phyloP scores from a whole-genome alignment of 2,797 vertebrate species.

The Muscicapa comitata region DNA sequence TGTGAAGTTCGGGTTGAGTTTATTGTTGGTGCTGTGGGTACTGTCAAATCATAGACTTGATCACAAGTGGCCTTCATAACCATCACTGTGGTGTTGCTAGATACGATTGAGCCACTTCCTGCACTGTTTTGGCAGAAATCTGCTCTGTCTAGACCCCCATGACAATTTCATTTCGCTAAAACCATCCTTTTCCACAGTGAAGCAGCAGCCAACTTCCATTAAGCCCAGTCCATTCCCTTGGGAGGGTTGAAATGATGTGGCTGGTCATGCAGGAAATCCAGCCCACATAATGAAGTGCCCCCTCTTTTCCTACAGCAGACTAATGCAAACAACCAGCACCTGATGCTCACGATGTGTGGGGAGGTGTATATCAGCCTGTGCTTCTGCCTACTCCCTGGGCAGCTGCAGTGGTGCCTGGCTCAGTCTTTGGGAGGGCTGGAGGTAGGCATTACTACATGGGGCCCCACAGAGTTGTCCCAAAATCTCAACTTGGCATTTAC shows the following conservation, averaged over 20 bases:
- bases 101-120: neutral
- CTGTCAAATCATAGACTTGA: neutral
- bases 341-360: neutral
- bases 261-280: neutral
- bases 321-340: neutral
- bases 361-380: neutral
- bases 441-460: neutral
- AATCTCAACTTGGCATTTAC: neutral
- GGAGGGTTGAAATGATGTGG: neutral
- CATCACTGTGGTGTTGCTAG: neutral
- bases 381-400: neutral
- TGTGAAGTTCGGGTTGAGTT: neutral
- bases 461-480: rapidly evolving
- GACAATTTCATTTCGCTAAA: neutral
- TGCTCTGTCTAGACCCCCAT: neutral
- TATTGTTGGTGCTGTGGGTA: neutral
- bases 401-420: neutral
- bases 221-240: neutral
- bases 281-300: neutral
- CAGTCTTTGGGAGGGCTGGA: neutral
- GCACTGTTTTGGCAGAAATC: neutral
- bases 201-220: neutral
- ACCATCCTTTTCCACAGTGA: neutral
- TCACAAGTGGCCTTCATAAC: neutral
- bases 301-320: neutral